Evolutionary conservation across 2,888 invertebrate species (phyloP).

Genomic region (Atethmia centrago): DNA sequence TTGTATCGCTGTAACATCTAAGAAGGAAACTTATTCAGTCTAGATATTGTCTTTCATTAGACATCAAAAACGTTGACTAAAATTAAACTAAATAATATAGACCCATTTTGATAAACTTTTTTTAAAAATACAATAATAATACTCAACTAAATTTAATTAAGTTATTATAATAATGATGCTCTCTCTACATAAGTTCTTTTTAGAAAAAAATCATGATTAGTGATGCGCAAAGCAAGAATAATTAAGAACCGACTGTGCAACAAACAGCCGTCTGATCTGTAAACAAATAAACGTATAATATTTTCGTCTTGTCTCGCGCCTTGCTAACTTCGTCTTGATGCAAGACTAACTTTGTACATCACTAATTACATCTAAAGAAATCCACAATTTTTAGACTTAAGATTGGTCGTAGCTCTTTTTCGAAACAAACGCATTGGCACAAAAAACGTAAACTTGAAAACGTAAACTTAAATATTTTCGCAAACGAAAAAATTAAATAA

Average conservation of each 20-base stretch:
- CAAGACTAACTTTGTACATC: conserved; percentile 67
- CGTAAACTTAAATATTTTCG: conserved; percentile 60
- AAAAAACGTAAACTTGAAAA: conserved; percentile 64
- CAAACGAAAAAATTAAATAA: conserved; percentile 57
- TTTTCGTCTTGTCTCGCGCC: conserved; percentile 44
- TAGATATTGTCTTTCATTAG: conserved; percentile 88
- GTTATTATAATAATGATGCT: conserved; percentile 76
- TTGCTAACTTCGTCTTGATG: conserved; percentile 55
- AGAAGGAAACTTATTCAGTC: conserved; percentile 87
- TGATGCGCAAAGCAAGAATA: conserved; percentile 64
- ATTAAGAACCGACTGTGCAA: conserved; percentile 53
- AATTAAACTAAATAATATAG: conserved; percentile 76
- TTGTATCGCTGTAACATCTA: conserved; percentile 75
- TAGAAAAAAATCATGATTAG: conserved; percentile 69
- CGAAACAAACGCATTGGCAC: conserved; percentile 78
- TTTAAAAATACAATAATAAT: conserved; percentile 76
- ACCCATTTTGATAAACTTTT: conserved; percentile 76
- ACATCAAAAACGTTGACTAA: conserved; percentile 85
- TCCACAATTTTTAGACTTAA: conserved; percentile 55
- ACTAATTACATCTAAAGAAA: conserved; percentile 66
- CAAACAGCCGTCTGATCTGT: conserved; percentile 25
- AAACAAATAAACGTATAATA: conserved; percentile 52
- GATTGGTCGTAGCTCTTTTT: conserved; percentile 72
- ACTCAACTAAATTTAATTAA: conserved; percentile 85
- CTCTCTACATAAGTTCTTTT: conserved; percentile 80